phyloP scores from a whole-genome alignment of 64 coral and sea anemone species.

The Trachythela sp. region DNA sequence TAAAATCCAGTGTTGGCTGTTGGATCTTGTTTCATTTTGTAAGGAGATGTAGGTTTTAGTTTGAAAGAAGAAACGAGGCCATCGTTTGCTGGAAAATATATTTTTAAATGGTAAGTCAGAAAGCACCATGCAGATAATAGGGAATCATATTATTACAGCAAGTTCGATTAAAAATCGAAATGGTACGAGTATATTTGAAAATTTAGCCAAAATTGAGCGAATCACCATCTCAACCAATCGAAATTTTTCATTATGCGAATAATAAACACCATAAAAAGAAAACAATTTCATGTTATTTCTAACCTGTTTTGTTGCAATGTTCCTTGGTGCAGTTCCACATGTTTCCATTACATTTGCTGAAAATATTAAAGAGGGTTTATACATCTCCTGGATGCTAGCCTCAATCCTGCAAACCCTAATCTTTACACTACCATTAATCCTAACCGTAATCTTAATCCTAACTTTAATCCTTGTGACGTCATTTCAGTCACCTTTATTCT shows the following conservation, averaged over 20 bases:
- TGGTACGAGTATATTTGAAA: not conserved
- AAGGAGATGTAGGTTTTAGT: not conserved
- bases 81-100: no score
- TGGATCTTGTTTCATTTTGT: not conserved
- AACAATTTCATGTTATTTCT: not conserved
- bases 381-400: no score
- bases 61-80: not conserved
- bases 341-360: not conserved
- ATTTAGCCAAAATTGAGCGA: not conserved
- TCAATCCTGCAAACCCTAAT: no score
- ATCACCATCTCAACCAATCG: not conserved
- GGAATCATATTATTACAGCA: no score
- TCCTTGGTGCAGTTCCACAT: slow-evolving; percentile 1
- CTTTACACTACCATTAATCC: no score
- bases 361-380: not conserved
- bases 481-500: no score
- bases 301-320: not conserved
- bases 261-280: not conserved
- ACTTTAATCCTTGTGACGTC: no score
- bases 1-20: not conserved
- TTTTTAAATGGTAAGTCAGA: no score
- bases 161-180: not conserved
- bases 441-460: no score
- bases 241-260: not conserved
- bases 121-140: no score